These are phyloP conservation scores for Gorsachius magnificus DNA, from an alignment of 2,797 vertebrate species.

Conservation along the genomic window DNA sequence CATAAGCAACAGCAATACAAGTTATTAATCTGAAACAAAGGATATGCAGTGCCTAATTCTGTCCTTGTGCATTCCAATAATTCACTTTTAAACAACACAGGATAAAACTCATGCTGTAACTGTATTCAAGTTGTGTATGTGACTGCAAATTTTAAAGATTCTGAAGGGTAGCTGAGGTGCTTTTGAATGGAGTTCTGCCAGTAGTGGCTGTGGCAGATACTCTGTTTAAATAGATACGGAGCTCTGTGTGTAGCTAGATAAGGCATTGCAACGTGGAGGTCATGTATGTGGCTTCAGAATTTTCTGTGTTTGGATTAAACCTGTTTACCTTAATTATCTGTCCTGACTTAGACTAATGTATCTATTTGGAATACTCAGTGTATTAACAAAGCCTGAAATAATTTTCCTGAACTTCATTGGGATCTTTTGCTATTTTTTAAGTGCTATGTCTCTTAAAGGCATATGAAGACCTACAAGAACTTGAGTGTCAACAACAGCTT, in stretches of 20 bases:
- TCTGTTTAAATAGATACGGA: background rate
- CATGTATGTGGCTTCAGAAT: background rate
- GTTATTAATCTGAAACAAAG: background rate
- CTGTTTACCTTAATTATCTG: background rate
- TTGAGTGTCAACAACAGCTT: background rate
- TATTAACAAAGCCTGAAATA: background rate
- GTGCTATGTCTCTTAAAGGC: background rate
- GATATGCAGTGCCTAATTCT: background rate
- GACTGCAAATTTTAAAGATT: background rate
- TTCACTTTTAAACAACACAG: background rate
- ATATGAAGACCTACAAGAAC: background rate
- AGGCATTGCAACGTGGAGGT: background rate
- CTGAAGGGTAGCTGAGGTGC: background rate
- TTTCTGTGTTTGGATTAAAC: background rate
- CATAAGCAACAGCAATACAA: background rate
- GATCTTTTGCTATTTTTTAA: background rate
- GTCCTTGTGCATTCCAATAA: background rate
- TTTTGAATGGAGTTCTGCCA: background rate
- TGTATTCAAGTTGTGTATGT: background rate
- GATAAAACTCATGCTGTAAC: background rate
- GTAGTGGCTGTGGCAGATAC: background rate
- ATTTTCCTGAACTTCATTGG: background rate
- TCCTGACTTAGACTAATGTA: background rate
- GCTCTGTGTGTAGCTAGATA: background rate
- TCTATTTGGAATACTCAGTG: background rate